A percentile compares a stretch with the other conserved stretches of the same genome.
These are phyloP conservation scores for Caranx ignobilis DNA, from an alignment of 2,113 vertebrate species.

Conservation along the genomic window DNA sequence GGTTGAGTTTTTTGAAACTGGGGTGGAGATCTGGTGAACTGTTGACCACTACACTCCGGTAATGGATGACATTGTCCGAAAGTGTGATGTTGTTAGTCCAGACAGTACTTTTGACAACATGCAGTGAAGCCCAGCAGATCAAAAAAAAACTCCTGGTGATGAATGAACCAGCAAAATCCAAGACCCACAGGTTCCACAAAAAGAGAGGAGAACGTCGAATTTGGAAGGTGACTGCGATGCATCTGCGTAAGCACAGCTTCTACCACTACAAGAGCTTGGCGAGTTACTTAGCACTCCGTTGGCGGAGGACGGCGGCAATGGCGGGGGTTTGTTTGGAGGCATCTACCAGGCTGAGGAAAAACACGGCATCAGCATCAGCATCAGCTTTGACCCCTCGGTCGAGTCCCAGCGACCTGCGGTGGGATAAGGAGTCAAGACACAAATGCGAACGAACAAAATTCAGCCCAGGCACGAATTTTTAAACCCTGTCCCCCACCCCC, in stretches of 20 bases:
- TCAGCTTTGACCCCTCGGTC: slow-evolving; percentile 26
- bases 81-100: neutral
- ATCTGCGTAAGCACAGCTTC: slow-evolving; percentile 48
- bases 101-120: slow-evolving; percentile 36
- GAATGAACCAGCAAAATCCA: neutral
- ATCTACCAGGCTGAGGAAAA: neutral
- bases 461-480: slow-evolving; percentile 64
- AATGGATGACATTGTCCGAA: neutral
- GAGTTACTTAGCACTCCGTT: slow-evolving; percentile 15
- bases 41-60: neutral
- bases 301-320: neutral
- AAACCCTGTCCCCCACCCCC: slow-evolving; percentile 31
- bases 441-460: slow-evolving; percentile 46
- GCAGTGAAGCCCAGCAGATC: slow-evolving; percentile 35
- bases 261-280: slow-evolving; percentile 47
- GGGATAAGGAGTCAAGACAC: slow-evolving; percentile 54
- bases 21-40: neutral
- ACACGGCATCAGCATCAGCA: neutral
- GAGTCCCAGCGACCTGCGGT: slow-evolving; percentile 12
- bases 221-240: neutral
- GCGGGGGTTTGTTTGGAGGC: neutral
- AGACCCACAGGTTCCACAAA: neutral
- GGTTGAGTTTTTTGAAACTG: neutral
- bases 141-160: slow-evolving; percentile 9
- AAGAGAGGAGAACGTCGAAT: neutral